phyloP scores from a whole-genome alignment of 1,140 invertebrate species.

The Leptinotarsa undecemlineata region DNA sequence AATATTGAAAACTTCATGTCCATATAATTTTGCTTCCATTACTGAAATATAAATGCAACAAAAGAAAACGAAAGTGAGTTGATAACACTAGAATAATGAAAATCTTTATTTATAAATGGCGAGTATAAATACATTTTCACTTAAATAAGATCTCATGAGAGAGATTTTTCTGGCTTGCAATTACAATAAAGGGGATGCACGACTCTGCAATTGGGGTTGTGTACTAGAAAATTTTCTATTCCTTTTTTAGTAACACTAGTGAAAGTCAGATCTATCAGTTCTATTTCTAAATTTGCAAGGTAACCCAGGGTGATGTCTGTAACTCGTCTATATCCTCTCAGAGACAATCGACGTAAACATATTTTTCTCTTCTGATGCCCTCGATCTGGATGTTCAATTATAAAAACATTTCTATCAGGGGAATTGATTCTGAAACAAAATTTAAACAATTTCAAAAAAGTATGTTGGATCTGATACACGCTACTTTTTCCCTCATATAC shows the following conservation, averaged over 20 bases:
- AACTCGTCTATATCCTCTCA: slow-evolving; percentile 45
- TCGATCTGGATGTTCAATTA: slow-evolving; percentile 6
- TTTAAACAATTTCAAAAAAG: neutral
- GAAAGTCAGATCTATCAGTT: slow-evolving; percentile 49
- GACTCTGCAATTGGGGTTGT: slow-evolving; percentile 49
- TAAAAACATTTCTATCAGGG: neutral
- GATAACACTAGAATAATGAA: neutral
- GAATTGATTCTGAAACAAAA: neutral
- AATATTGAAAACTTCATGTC: too few species aligned
- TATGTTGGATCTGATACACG: too few species aligned
- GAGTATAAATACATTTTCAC: slow-evolving; percentile 5
- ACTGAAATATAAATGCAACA: too few species aligned
- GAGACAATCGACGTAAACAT: slow-evolving; percentile 40
- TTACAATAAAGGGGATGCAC: slow-evolving; percentile 46
- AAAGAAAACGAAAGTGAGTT: too few species aligned
- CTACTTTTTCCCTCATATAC: too few species aligned
- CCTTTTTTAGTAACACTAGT: slow-evolving; percentile 43
- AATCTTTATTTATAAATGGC: neutral
- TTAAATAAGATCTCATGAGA: slow-evolving; percentile 12
- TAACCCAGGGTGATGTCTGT: slow-evolving; percentile 37
- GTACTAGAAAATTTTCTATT: slow-evolving; percentile 40
- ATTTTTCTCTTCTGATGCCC: slow-evolving; percentile 23
- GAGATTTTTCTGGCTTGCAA: slow-evolving; percentile 38
- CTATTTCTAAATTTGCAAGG: slow-evolving; percentile 41
- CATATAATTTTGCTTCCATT: too few species aligned